These are phyloP conservation scores for Zygothrica quintamaculata DNA, from an alignment of 2,888 invertebrate genomes.

Conservation along the genomic window DNA sequence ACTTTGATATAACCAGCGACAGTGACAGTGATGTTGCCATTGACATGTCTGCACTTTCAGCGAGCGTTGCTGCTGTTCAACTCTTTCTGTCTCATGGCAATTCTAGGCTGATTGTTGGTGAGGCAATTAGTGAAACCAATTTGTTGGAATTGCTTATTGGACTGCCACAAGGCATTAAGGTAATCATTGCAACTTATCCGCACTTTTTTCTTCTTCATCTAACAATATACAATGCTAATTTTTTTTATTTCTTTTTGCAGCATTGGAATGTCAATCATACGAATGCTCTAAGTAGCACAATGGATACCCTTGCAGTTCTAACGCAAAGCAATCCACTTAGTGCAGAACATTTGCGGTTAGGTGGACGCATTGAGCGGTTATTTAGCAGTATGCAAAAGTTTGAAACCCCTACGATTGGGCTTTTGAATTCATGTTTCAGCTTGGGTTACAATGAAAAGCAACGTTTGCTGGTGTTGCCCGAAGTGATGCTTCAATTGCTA, in stretches of 20 bases:
- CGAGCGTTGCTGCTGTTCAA: slow-evolving; percentile 82
- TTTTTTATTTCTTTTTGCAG: slow-evolving; percentile 42
- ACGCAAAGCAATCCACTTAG: slow-evolving; percentile 73
- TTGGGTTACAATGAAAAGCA: slow-evolving; percentile 84
- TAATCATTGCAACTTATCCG: slow-evolving; percentile 42
- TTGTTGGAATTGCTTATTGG: slow-evolving; percentile 83
- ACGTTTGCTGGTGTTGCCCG: slow-evolving; percentile 82
- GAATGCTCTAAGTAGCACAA: slow-evolving; percentile 76
- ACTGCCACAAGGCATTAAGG: slow-evolving; percentile 82
- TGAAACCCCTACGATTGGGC: slow-evolving; percentile 84
- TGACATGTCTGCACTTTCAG: slow-evolving; percentile 82
- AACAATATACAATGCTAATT: no score
- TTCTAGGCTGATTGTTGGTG: slow-evolving; percentile 74
- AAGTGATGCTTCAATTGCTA: slow-evolving; percentile 85
- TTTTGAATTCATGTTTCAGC: slow-evolving; percentile 85
- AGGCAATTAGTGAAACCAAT: slow-evolving; percentile 84
- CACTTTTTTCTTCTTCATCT: no score
- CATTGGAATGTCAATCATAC: slow-evolving; percentile 81
- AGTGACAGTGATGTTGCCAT: slow-evolving; percentile 73
- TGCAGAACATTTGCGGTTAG: slow-evolving; percentile 69
- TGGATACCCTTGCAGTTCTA: slow-evolving; percentile 77
- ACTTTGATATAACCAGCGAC: slow-evolving; percentile 81
- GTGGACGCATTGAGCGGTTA: slow-evolving; percentile 77
- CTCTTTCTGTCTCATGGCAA: slow-evolving; percentile 76
- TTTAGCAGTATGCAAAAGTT: slow-evolving; percentile 82